phyloP scores from a whole-genome alignment of 2,888 invertebrate species.

The Sminthurinus aureus region DNA sequence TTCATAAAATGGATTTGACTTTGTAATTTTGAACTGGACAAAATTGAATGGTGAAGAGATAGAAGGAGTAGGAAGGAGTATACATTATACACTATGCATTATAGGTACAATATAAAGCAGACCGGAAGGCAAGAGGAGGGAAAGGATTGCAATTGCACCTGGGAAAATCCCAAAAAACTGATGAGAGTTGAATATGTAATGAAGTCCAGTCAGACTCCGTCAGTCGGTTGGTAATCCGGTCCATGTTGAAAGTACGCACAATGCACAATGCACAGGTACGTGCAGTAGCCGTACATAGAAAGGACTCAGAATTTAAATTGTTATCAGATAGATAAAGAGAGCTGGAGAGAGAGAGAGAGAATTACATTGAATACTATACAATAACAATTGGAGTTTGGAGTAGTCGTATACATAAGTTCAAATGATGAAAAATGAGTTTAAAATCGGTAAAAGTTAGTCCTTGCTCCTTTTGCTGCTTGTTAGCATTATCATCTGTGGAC shows the following conservation, averaged over 20 bases:
- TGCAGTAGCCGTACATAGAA: neutral
- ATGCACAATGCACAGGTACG: neutral
- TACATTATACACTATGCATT: no score
- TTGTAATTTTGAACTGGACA: conserved; percentile 15
- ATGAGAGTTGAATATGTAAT: conserved; percentile 31
- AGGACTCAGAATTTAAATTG: no score
- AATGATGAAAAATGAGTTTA: no score
- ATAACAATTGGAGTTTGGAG: no score
- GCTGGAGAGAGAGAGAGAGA: no score
- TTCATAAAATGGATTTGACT: neutral
- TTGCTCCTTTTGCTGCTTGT: no score
- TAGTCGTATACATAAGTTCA: no score
- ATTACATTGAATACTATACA: no score
- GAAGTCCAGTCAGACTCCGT: neutral
- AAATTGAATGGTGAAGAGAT: neutral
- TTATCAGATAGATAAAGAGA: no score
- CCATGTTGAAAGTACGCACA: neutral
- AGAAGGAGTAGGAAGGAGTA: neutral
- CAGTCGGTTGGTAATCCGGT: neutral
- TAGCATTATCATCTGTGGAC: no score
- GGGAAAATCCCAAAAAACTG: conserved; percentile 19
- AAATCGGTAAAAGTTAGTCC: no score
- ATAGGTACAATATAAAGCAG: neutral
- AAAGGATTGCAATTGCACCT: conserved; percentile 1
- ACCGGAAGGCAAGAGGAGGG: conserved; percentile 31